Evolutionary conservation across 2,113 vertebrate species (phyloP), one percentile per base, ranked within the genome.

Genomic region (Zosterops pallidus): DNA sequence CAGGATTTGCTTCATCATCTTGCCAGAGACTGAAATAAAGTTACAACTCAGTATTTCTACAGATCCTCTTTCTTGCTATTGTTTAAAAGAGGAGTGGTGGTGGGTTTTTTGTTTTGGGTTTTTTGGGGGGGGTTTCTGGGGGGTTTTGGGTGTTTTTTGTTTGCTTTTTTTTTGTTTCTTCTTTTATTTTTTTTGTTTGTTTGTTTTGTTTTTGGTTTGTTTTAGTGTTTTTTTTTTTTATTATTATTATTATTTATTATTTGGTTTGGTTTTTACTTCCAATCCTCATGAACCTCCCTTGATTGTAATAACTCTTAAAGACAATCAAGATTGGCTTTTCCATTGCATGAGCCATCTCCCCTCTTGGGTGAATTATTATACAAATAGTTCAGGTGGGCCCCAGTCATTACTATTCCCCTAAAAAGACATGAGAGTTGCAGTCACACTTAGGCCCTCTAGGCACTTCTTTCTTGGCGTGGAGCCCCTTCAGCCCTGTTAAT

Each of bases 401-500:
- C 0, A 64, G 11, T 20, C 35, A 42, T 39, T 20, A n/a, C 68
- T 23, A n/a, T 59, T 62, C 62, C 12, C 23, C 28, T 67, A 46
- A 67, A 87, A 74, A 82, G 2, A 4, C 23, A 8, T 15, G 15
- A 65, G 28, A 63, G 2, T 5, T 84, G 41, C 8, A 24, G 4
- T 11, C 16, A 19, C 5, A 16, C 3, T 18, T 31, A 31, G 25
- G 24, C 12, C 9, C 44, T 64, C 8, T 56, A 26, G 22, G 9
- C 4, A 50, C 5, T 33, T 63, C 2, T 23, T 81, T 75, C 60
- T 4, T 56, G 5, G 8, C 29, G 12, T 60, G 10, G 3, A 13
- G 0, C 1, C 3, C 2, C 9, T 49, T 44, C 24, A 86, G 7
- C 9, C 8, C 17, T 83, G 14, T 44, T 31, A 7, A 1, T 84